These are phyloP conservation scores for Caenorhabditis inopinata DNA, from an alignment of 1,140 invertebrate species.

Conservation along the genomic window DNA sequence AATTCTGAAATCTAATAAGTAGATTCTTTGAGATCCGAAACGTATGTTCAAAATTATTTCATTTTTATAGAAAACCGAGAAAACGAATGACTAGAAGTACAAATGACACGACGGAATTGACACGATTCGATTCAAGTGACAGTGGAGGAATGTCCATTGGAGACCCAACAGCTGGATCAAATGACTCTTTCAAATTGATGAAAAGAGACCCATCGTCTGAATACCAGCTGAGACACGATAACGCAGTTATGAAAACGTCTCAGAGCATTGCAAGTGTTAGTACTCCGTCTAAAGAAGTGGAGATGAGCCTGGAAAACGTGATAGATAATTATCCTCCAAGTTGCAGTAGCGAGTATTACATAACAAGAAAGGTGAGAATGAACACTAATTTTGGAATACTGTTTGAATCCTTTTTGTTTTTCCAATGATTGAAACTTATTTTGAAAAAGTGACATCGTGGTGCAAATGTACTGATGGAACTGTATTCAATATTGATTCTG, in stretches of 20 bases:
- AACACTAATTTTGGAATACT: too few species aligned
- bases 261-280: constrained; percentile 2
- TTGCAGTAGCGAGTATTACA: constrained; percentile 28
- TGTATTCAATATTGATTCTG: too few species aligned
- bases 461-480: too few species aligned
- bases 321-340: not conserved
- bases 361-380: not conserved
- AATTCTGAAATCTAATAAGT: not conserved
- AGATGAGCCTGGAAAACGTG: not conserved
- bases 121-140: constrained; percentile 20
- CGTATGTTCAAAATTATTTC: too few species aligned
- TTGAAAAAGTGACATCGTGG: too few species aligned
- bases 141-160: constrained; percentile 31
- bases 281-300: constrained; percentile 8
- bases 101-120: constrained; percentile 26
- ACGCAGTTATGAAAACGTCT: constrained; percentile 7
- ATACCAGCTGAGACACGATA: constrained; percentile 20
- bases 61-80: not conserved
- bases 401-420: too few species aligned
- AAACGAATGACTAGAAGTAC: not conserved
- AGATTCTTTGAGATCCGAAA: not conserved
- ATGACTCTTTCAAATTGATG: not conserved
- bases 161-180: not conserved
- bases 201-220: constrained; percentile 15
- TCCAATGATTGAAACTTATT: not conserved